Percentiles rank a stretch among this genome's conserved stretches.
These are phyloP conservation scores for Poecilia velifera DNA, from an alignment of 2,797 vertebrate genomes.

Conservation along the genomic window DNA sequence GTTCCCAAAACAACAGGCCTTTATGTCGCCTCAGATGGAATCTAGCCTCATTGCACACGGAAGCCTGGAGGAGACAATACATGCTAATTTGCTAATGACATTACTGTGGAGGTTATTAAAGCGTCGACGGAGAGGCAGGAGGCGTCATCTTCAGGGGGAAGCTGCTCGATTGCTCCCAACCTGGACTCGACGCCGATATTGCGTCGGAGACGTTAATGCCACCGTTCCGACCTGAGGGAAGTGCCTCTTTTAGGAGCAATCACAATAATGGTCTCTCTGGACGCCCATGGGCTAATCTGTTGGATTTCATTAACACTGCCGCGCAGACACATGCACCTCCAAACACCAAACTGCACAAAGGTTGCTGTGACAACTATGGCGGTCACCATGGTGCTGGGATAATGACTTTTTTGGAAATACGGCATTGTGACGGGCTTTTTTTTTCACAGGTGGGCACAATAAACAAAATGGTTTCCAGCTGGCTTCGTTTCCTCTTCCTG, in stretches of 20 bases:
- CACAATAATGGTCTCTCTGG: constrained; percentile 59
- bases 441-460: constrained; percentile 2
- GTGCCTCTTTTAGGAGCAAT: constrained; percentile 64
- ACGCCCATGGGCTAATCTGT: constrained; percentile 54
- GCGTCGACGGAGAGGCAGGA: constrained; percentile 55
- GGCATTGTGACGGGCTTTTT: not conserved
- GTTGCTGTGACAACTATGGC: constrained; percentile 69
- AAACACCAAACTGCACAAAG: constrained; percentile 26
- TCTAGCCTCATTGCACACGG: constrained; percentile 54
- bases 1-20: constrained; percentile 55
- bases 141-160: constrained; percentile 43
- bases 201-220: constrained; percentile 35
- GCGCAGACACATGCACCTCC: constrained; percentile 11
- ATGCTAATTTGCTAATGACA: constrained; percentile 77
- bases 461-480: constrained; percentile 20
- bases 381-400: constrained; percentile 48
- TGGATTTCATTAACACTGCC: constrained; percentile 57
- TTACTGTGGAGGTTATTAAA: constrained; percentile 74
- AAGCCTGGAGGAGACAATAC: constrained; percentile 61
- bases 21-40: constrained; percentile 41
- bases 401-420: constrained; percentile 19
- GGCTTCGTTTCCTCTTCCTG: constrained; percentile 5
- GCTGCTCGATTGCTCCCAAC: constrained; percentile 60
- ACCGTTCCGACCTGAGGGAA: constrained; percentile 46
- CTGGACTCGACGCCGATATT: constrained; percentile 55